phyloP scores from a whole-genome alignment of 2,888 invertebrate genomes.

The Opisthograptis luteolata region DNA sequence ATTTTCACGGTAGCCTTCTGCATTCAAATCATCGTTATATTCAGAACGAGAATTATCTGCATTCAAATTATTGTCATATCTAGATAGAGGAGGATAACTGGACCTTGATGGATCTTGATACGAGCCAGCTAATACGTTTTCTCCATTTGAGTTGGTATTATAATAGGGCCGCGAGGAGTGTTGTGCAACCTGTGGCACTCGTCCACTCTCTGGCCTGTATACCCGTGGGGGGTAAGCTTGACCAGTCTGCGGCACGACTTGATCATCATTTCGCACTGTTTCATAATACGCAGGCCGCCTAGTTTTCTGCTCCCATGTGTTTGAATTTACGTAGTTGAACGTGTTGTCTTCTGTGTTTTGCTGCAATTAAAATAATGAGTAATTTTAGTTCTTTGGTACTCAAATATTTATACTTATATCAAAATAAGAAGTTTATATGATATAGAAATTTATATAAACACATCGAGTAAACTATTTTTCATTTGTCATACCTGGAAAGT shows the following conservation, averaged over 20 bases:
- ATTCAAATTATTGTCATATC: background rate
- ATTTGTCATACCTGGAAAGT: no score
- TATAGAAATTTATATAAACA: no score
- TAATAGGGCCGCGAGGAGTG: background rate
- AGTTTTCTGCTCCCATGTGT: conserved; percentile 11
- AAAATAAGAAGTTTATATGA: no score
- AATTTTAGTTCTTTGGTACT: background rate
- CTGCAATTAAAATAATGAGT: conserved; percentile 23
- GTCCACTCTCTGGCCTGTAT: background rate
- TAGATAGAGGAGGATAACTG: background rate
- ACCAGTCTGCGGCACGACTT: conserved; percentile 14
- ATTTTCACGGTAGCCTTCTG: no score
- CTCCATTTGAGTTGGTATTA: background rate
- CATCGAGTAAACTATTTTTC: no score
- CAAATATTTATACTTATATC: no score
- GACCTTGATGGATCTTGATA: background rate
- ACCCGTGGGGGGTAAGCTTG: no score
- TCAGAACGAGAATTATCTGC: conserved; percentile 1
- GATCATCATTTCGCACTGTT: background rate
- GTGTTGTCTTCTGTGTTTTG: conserved; percentile 22
- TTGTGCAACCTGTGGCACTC: background rate
- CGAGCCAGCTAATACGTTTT: background rate
- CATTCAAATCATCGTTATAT: background rate
- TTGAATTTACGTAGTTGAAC: conserved; percentile 7
- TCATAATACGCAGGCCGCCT: conserved; percentile 12